phyloP scores from a whole-genome alignment of 2,113 vertebrate species.

The Laticauda colubrina region DNA sequence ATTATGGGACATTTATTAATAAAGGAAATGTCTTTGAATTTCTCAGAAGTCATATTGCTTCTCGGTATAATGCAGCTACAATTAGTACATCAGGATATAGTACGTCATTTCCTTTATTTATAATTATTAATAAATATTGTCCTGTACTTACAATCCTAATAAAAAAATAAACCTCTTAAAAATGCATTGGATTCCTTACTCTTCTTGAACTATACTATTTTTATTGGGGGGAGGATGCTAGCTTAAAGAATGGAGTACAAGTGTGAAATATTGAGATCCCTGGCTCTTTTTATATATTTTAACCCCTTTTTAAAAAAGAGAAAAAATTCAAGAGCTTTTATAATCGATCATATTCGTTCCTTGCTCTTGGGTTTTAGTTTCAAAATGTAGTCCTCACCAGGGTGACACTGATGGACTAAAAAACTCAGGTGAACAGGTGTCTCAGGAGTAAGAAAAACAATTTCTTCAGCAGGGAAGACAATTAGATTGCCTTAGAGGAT shows the following conservation, averaged over 20 bases:
- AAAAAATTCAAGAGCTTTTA: not conserved
- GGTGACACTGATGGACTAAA: not conserved
- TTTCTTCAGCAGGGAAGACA: not conserved
- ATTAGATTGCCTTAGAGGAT: not conserved
- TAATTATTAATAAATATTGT: not conserved
- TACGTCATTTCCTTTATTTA: not conserved
- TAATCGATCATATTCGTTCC: not conserved
- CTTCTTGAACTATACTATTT: not conserved
- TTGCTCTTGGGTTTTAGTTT: not conserved
- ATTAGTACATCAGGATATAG: not conserved
- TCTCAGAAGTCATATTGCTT: not conserved
- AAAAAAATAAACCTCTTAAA: not conserved
- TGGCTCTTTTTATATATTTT: not conserved
- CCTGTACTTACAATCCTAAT: not conserved
- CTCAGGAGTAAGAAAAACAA: not conserved
- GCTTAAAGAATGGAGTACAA: not conserved
- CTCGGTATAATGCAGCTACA: fast-evolving
- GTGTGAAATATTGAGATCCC: not conserved
- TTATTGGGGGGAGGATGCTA: not conserved
- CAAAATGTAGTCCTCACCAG: not conserved
- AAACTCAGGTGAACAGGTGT: not conserved
- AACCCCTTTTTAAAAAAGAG: not conserved
- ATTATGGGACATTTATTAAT: conserved; percentile 17
- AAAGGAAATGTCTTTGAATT: not conserved
- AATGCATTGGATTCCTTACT: not conserved